phyloP scores from a whole-genome alignment of 2,888 invertebrate species.

The Brenthis ino region DNA sequence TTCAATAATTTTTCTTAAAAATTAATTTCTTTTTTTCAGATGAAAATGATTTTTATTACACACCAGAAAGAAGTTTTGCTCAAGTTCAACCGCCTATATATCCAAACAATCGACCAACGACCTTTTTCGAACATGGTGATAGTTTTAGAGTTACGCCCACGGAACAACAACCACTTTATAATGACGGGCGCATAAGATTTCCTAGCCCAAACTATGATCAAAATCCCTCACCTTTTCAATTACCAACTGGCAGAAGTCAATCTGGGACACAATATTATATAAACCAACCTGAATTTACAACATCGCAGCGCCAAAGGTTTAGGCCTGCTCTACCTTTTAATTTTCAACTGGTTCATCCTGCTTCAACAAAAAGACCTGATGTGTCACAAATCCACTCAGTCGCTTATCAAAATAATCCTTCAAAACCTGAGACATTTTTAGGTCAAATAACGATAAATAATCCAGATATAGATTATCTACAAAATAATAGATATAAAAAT shows the following conservation, averaged over 20 bases:
- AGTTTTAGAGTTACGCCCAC: slow-evolving; percentile 63
- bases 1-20: not conserved
- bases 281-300: slow-evolving; percentile 72
- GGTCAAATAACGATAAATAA: slow-evolving; percentile 84
- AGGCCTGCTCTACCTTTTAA: slow-evolving; percentile 72
- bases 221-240: slow-evolving; percentile 76
- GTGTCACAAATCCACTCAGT: slow-evolving; percentile 81
- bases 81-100: slow-evolving; percentile 78
- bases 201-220: slow-evolving; percentile 77
- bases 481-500: slow-evolving; percentile 73
- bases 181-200: slow-evolving; percentile 66
- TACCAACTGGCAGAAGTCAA: slow-evolving; percentile 77
- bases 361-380: slow-evolving; percentile 81
- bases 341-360: slow-evolving; percentile 72
- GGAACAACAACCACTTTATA: slow-evolving; percentile 63
- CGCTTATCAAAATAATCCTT: slow-evolving; percentile 82
- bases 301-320: slow-evolving; percentile 66
- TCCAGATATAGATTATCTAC: slow-evolving; percentile 78
- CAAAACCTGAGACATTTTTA: slow-evolving; percentile 84
- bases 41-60: slow-evolving; percentile 74
- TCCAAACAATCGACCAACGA: slow-evolving; percentile 65
- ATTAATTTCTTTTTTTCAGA: slow-evolving; percentile 64
- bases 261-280: slow-evolving; percentile 71
- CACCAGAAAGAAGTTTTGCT: slow-evolving; percentile 79
- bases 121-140: slow-evolving; percentile 68